Conservation (phyloP, 2,113 vertebrate genomes). For the Blennius ocellaris region DNA sequence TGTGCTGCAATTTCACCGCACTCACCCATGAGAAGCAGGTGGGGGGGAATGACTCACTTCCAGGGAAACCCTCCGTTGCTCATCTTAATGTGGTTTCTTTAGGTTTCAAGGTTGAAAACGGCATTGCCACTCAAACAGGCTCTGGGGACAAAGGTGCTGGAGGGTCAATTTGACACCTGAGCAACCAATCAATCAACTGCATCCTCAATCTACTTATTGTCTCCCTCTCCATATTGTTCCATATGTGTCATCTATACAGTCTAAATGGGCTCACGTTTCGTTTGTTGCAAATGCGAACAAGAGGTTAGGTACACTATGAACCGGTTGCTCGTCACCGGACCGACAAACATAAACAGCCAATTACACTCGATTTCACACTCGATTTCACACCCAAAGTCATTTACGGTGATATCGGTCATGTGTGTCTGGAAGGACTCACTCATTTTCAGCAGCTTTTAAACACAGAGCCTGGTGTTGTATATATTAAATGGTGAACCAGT, state of each 20-base stretch:
- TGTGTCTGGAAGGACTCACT: neutral
- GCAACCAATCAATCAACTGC: neutral
- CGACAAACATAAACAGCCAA: too few species aligned
- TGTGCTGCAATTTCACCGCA: slow-evolving; percentile 39
- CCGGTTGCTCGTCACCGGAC: too few species aligned
- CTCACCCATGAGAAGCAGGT: slow-evolving; percentile 45
- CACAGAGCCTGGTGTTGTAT: neutral
- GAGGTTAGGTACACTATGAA: too few species aligned
- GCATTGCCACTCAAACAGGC: slow-evolving; percentile 19
- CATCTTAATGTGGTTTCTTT: slow-evolving; percentile 24
- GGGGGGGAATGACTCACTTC: slow-evolving; percentile 33
- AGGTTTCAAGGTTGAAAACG: slow-evolving; percentile 38
- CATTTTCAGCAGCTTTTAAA: neutral
- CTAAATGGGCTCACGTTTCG: too few species aligned
- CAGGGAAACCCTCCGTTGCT: slow-evolving; percentile 11
- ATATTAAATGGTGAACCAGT: neutral
- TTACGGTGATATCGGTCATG: too few species aligned
- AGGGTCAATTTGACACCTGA: neutral
- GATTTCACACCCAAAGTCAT: too few species aligned
- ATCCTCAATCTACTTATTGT: too few species aligned
- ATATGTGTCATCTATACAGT: too few species aligned
- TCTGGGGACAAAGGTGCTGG: slow-evolving; percentile 36
- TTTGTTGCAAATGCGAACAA: too few species aligned
- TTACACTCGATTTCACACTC: too few species aligned
- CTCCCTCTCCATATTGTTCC: too few species aligned